Evolutionary conservation across 2,113 vertebrate species (phyloP), one percentile per base, ranked within the genome.

Genomic region (Irena cyanogastra): DNA sequence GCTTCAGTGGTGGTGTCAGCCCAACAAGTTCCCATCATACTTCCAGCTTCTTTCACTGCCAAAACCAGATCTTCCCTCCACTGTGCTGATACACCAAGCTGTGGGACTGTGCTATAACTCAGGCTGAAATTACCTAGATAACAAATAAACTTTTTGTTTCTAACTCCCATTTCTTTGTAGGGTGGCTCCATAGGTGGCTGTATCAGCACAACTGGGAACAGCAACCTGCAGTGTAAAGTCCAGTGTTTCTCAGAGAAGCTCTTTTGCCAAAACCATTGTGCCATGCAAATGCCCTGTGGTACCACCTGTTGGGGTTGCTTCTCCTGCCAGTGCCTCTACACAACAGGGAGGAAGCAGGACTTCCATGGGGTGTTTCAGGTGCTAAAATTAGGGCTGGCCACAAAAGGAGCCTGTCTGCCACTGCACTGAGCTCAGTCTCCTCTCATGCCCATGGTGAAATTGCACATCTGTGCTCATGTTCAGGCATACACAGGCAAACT

Each of bases 401-500:
- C 60, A 74, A 57, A 65, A 89, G n/a, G 4, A 61, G 10, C 53
- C 44, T 16, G 8, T 53, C 39, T 75, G 63, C 53, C 53, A 39
- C 63, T 16, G 22, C 61, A 49, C 17, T n/a, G 57, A 50, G 57
- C 18, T 68, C 35, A 39, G 30, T 33, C 24, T 69, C 11, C 50
- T 72, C 63, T 37, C 13, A 52, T 74, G 9, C 15, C 44, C 54
- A 21, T 8, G 4, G 33, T 27, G 54, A 69, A 76, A 64, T 0
- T 19, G 31, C 45, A 33, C 27, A 54, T 19, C 37, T 31, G 35
- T 21, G 24, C 52, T 35, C 70, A 6, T 2, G 4, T n/a, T 31
- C 28, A 74, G 53, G 44, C 23, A 31, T 0, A 16, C 10, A n/a
- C 15, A 24, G 3, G 28, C 30, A 14, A 5, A 1, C 15, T 3